Percentiles rank a stretch among this genome's conserved stretches.
phyloP scores from a whole-genome alignment of 2,888 invertebrate genomes.

The Mycalesis mineus region DNA sequence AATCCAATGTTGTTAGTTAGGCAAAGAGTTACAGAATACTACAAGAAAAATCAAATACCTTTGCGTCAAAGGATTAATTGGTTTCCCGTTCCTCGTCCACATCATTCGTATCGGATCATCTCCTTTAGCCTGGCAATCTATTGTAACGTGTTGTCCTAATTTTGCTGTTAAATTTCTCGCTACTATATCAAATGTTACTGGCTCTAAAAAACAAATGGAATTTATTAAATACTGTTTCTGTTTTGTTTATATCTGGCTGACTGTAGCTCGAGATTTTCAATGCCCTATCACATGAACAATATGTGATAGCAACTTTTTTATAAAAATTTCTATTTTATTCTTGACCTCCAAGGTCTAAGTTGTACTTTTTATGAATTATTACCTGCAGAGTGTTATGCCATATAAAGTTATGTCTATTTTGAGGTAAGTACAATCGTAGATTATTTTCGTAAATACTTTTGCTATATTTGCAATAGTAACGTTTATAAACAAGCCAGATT shows the following conservation, averaged over 20 bases:
- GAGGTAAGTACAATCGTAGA: no score
- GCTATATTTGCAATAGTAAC: no score
- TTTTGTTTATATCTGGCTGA: background rate
- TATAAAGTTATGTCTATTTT: no score
- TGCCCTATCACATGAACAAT: background rate
- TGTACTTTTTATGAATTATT: no score
- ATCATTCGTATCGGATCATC: constrained; percentile 89
- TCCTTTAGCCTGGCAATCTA: constrained; percentile 89
- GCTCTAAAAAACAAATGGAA: constrained; percentile 71
- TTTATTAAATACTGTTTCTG: background rate
- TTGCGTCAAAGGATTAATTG: constrained; percentile 79
- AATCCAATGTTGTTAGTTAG: no score
- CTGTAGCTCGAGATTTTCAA: no score
- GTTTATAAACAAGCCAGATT: no score
- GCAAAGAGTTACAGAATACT: background rate
- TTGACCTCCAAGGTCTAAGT: no score
- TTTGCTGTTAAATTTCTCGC: constrained; percentile 86
- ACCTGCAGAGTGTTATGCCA: no score
- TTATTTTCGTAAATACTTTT: no score
- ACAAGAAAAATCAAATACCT: constrained; percentile 43
- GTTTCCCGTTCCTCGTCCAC: constrained; percentile 87
- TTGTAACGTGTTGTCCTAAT: constrained; percentile 84
- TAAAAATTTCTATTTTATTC: no score
- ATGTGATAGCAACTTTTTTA: no score
- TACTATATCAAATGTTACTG: constrained; percentile 85